These are phyloP conservation scores for Podilymbus podiceps DNA, from an alignment of 2,113 vertebrate species.

Conservation along the genomic window DNA sequence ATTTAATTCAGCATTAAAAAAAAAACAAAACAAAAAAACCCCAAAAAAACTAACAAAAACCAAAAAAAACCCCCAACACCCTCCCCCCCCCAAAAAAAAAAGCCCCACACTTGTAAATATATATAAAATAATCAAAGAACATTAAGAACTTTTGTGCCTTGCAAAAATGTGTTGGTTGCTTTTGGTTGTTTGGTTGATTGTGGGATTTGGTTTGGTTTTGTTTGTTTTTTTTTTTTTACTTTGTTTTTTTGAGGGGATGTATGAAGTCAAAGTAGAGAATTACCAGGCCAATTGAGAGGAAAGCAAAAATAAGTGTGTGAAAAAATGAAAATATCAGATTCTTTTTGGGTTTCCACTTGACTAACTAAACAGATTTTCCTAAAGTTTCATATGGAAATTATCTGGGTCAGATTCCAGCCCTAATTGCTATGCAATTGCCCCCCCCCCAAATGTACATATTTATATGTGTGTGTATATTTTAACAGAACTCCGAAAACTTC, in stretches of 20 bases:
- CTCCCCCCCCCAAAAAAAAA: too few species aligned
- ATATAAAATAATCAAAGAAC: neutral
- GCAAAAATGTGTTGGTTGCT: neutral
- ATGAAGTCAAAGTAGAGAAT: neutral
- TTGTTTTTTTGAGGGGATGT: neutral
- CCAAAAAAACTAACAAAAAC: too few species aligned
- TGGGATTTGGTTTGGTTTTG: too few species aligned
- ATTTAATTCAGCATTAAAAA: neutral
- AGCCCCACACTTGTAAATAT: fast-evolving
- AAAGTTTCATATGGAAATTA: neutral
- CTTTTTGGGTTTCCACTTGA: neutral
- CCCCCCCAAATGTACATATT: neutral
- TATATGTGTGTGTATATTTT: neutral
- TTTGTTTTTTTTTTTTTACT: neutral
- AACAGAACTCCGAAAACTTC: neutral
- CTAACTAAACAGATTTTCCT: neutral
- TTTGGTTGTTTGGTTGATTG: neutral
- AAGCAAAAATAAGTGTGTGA: neutral
- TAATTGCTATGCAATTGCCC: neutral
- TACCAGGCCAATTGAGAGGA: neutral
- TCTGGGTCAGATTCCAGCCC: neutral
- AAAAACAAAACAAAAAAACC: too few species aligned
- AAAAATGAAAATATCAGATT: neutral
- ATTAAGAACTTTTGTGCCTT: neutral
- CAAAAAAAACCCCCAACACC: too few species aligned